Conservation (phyloP, 2,888 invertebrate genomes). For the Lasioglossum vierecki region DNA sequence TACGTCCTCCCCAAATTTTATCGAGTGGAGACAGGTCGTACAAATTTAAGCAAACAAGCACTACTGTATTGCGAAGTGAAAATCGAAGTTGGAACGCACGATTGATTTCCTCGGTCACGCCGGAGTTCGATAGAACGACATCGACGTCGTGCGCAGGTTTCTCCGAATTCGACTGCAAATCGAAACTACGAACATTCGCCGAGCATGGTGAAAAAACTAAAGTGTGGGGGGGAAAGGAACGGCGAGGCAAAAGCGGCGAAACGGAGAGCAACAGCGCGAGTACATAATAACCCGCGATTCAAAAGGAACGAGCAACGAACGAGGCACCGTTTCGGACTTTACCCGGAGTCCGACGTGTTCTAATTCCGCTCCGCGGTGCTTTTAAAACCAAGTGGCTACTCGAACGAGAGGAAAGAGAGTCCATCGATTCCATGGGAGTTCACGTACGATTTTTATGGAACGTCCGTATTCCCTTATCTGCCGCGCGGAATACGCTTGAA, state of each 20-base stretch:
- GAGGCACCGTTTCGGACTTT: constrained; percentile 31
- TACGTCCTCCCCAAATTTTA: not conserved
- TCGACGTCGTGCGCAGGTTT: not conserved
- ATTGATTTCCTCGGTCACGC: not conserved
- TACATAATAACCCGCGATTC: constrained; percentile 48
- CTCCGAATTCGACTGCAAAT: not conserved
- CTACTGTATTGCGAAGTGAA: not conserved
- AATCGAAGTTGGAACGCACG: not conserved
- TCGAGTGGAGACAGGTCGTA: not conserved
- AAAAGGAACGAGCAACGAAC: constrained; percentile 44
- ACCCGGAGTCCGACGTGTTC: constrained; percentile 42
- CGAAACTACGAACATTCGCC: not conserved
- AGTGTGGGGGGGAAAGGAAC: too few relatives aligned
- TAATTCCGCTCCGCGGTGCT: constrained; percentile 57
- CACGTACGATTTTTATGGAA: constrained; percentile 64
- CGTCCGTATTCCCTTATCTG: constrained; percentile 59
- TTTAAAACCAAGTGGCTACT: constrained; percentile 64
- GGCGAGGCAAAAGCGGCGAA: not conserved
- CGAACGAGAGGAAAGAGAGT: constrained; percentile 39
- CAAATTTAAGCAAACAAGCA: not conserved
- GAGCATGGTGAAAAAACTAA: not conserved
- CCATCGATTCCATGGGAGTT: constrained; percentile 60
- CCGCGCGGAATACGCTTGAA: constrained; percentile 38
- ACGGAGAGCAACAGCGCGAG: constrained; percentile 29
- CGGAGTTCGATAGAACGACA: not conserved